A percentile compares a stretch with the other conserved stretches of the same genome.
These are phyloP conservation scores for Cheilinus undulatus DNA, from an alignment of 2,113 vertebrate genomes.

Conservation along the genomic window DNA sequence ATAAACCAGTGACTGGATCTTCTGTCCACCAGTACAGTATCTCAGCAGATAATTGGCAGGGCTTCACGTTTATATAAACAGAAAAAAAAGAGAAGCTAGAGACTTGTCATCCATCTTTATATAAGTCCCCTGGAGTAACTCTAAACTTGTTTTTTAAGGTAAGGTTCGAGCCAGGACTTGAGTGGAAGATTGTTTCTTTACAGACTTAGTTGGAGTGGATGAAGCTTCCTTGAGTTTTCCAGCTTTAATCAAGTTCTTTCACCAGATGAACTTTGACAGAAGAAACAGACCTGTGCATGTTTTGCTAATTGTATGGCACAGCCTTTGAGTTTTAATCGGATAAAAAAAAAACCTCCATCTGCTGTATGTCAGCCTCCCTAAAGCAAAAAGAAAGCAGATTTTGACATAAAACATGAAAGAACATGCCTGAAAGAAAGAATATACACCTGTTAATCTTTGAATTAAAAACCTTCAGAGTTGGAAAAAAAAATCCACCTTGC, in stretches of 20 bases:
- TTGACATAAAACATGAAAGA: constrained; percentile 40
- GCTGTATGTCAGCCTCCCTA: constrained; percentile 29
- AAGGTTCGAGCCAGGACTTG: neutral
- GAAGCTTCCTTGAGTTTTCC: constrained; percentile 11
- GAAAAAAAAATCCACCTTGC: constrained; percentile 41
- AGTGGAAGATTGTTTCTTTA: constrained; percentile 13
- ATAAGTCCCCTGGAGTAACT: no score
- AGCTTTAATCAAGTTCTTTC: constrained; percentile 16
- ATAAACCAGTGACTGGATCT: no score
- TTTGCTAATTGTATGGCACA: constrained; percentile 32
- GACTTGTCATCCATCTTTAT: no score
- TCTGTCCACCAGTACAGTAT: no score
- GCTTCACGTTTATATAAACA: no score
- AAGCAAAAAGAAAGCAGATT: constrained; percentile 30
- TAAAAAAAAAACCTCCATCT: constrained; percentile 50
- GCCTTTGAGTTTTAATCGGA: constrained; percentile 39
- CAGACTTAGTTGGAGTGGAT: constrained; percentile 19
- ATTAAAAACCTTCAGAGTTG: constrained; percentile 19
- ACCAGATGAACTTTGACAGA: constrained; percentile 21
- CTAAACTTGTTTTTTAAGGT: constrained; percentile 8
- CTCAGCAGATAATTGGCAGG: no score
- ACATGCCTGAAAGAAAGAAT: constrained; percentile 15
- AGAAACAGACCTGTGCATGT: constrained; percentile 37
- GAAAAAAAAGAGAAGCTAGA: no score
- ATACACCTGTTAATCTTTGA: constrained; percentile 48